Conservation (phyloP, 1,140 invertebrate species). For the Aphaenogaster rudis region DNA sequence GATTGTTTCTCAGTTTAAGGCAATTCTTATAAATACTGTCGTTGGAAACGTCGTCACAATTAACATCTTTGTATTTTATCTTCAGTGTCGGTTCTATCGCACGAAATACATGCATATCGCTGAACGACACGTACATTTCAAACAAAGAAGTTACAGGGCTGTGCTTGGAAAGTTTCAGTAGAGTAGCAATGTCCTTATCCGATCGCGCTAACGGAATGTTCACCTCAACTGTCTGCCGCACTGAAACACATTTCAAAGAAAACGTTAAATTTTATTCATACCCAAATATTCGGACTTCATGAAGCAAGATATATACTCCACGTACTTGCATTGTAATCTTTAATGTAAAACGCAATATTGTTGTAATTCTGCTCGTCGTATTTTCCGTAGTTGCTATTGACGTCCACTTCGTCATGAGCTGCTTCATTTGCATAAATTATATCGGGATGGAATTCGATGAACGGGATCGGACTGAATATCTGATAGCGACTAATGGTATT, state of each 20-base stretch:
- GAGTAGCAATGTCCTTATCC: conserved; percentile 89
- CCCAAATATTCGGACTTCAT: conserved; percentile 32
- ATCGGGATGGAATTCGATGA: conserved; percentile 91
- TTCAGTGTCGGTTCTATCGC: conserved; percentile 91
- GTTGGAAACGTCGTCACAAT: conserved; percentile 77
- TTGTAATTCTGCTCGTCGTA: conserved; percentile 92
- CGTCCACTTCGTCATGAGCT: conserved; percentile 89
- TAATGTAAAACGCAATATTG: conserved; percentile 93
- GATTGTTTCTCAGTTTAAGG: conserved; percentile 77
- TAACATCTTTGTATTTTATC: conserved; percentile 87
- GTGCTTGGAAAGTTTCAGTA: conserved; percentile 82
- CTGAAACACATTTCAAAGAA: conserved; percentile 83
- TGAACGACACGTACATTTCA: conserved; percentile 89
- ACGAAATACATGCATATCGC: conserved; percentile 90
- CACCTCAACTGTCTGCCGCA: conserved; percentile 88
- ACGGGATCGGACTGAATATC: conserved; percentile 94
- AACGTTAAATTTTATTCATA: conserved; percentile 29
- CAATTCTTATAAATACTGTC: conserved; percentile 79
- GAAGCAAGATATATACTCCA: conserved; percentile 32
- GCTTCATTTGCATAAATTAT: conserved; percentile 88
- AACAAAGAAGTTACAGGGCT: conserved; percentile 87
- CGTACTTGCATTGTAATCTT: conserved; percentile 92
- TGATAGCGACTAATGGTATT: conserved; percentile 94
- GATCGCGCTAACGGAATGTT: conserved; percentile 89
- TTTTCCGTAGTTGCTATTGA: conserved; percentile 93